A percentile compares a stretch with the other conserved stretches of the same genome.
phyloP scores from a whole-genome alignment of 64 coral and sea anemone genomes.

The Dendrophyllia cribrosa region DNA sequence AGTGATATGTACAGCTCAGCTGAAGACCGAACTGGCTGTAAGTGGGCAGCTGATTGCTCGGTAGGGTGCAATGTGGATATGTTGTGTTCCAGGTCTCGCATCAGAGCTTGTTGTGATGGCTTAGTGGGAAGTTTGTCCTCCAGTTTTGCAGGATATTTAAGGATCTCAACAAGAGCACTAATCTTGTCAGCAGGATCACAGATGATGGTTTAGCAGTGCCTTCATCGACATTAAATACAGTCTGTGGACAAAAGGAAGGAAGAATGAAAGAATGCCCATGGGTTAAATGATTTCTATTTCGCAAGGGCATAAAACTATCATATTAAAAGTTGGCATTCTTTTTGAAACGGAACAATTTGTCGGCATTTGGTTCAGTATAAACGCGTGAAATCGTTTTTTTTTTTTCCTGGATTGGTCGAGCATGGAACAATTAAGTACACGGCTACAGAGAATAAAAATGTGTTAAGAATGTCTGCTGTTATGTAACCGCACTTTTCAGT shows the following conservation, averaged over 20 bases:
- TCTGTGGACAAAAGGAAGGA: conserved; percentile 13
- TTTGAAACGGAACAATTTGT: background rate
- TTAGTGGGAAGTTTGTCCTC: background rate
- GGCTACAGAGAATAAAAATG: background rate
- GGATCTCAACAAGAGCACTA: too few species aligned
- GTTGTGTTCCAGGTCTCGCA: background rate
- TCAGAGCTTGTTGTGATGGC: background rate
- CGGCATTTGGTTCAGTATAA: too few species aligned
- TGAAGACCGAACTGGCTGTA: background rate
- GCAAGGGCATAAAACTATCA: background rate
- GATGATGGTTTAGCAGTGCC: background rate
- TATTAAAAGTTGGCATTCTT: background rate
- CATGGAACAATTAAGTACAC: background rate
- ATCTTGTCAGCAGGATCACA: background rate
- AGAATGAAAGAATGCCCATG: background rate
- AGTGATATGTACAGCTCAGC: conserved; percentile 31
- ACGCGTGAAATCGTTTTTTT: too few species aligned
- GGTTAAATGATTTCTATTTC: conserved; percentile 1
- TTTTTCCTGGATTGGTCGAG: background rate
- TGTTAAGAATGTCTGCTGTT: background rate
- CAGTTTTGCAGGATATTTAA: background rate
- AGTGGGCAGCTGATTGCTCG: background rate
- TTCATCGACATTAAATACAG: background rate
- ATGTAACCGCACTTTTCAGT: background rate
- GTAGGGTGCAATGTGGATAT: background rate